Evolutionary conservation across 2,797 vertebrate species (phyloP).

Genomic region (Halcyon badia): DNA sequence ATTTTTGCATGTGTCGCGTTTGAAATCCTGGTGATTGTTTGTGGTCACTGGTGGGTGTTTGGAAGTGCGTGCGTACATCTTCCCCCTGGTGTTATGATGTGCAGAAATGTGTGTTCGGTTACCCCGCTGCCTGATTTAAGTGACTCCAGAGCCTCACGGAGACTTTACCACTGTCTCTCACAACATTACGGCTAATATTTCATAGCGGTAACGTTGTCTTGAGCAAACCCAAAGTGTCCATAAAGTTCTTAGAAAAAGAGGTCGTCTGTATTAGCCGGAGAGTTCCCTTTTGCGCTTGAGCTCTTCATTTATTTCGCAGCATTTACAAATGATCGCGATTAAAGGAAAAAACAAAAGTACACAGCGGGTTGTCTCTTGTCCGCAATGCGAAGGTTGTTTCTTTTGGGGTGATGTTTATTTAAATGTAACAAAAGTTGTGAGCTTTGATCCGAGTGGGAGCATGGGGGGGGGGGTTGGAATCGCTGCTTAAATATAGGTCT

Average conservation of each 20-base stretch:
- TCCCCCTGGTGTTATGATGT: constrained; percentile 29
- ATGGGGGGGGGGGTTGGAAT: background rate
- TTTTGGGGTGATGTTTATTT: background rate
- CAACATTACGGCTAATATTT: constrained; percentile 50
- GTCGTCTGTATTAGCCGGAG: background rate
- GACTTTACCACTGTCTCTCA: constrained; percentile 37
- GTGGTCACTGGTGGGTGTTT: constrained; percentile 63
- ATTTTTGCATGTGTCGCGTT: background rate
- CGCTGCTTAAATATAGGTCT: background rate
- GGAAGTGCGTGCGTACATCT: constrained; percentile 4
- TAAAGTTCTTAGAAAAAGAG: constrained; percentile 57
- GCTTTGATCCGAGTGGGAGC: background rate
- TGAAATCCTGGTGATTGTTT: constrained; percentile 56
- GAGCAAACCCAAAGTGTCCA: constrained; percentile 59
- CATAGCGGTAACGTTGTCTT: constrained; percentile 7
- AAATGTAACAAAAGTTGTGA: background rate
- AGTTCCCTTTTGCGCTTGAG: background rate
- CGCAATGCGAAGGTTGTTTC: background rate
- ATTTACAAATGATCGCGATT: background rate
- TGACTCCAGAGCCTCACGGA: constrained; percentile 45
- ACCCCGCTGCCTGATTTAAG: constrained; percentile 41
- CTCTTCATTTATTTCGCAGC: constrained; percentile 16
- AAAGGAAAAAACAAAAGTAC: too few species aligned
- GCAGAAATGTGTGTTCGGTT: constrained; percentile 57
- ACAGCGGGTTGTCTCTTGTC: background rate